Percentiles rank a stretch among this genome's conserved stretches.
Evolutionary conservation across 2,888 invertebrate genomes (phyloP).

Genomic region (Nephrotoma flavescens): DNA sequence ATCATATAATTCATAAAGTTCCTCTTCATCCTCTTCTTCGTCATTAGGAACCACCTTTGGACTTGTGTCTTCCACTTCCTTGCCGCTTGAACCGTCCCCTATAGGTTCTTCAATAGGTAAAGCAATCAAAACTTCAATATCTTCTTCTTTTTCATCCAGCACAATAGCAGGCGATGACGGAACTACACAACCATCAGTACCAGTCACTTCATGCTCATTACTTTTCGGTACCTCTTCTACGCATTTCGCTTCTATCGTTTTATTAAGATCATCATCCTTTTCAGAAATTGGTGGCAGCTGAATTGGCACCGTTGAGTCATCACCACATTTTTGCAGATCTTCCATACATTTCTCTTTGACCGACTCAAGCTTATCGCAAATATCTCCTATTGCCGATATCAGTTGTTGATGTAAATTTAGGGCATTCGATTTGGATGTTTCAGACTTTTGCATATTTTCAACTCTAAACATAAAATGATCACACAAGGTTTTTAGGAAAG

Average conservation of each 20-base stretch:
- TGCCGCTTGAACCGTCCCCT: too few relatives aligned
- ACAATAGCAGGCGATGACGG: too few relatives aligned
- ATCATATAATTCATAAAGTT: background rate
- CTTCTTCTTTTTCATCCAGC: background rate
- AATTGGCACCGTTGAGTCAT: background rate
- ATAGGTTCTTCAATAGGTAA: background rate
- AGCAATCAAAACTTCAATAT: background rate
- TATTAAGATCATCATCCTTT: too few relatives aligned
- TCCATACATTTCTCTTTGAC: background rate
- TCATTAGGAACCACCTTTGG: background rate
- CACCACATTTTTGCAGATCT: background rate
- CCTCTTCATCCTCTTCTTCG: background rate
- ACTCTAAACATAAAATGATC: background rate
- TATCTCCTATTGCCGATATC: background rate
- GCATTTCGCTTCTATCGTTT: too few relatives aligned
- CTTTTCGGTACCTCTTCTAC: too few relatives aligned
- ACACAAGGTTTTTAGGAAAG: background rate
- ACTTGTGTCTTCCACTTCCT: too few relatives aligned
- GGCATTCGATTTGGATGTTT: background rate
- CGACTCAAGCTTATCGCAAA: background rate
- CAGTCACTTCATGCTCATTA: too few relatives aligned
- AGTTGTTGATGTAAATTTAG: background rate
- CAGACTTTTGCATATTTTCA: background rate
- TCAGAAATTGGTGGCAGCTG: background rate
- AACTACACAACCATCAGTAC: too few relatives aligned